phyloP scores from a whole-genome alignment of 2,888 invertebrate genomes.

The Drosophila austrosaltans region DNA sequence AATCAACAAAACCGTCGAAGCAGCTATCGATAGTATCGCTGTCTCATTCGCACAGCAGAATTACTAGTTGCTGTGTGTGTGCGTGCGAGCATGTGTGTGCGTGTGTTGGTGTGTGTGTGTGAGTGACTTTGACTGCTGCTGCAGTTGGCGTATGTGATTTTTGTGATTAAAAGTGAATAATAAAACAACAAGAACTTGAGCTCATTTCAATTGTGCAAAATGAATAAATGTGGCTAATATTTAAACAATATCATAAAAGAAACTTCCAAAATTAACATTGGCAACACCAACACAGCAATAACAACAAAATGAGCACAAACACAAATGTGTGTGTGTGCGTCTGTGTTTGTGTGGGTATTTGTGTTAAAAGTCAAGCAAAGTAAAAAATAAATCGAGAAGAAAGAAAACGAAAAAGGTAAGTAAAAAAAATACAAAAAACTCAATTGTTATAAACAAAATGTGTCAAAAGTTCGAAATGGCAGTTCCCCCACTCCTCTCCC shows the following conservation, averaged over 20 bases:
- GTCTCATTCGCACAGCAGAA: constrained; percentile 64
- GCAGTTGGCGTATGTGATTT: constrained; percentile 64
- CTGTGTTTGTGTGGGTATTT: constrained; percentile 56
- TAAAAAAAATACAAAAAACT: constrained; percentile 33
- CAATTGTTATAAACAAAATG: constrained; percentile 60
- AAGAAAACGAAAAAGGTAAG: constrained; percentile 57
- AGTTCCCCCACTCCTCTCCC: constrained; percentile 19
- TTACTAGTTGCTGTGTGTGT: constrained; percentile 76
- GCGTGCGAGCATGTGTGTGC: constrained; percentile 46
- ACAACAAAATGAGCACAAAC: constrained; percentile 43
- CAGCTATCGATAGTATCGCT: constrained; percentile 23
- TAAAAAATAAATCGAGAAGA: constrained; percentile 26
- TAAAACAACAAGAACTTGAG: constrained; percentile 43
- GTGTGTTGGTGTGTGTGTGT: constrained; percentile 37
- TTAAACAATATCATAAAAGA: neutral
- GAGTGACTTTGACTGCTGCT: constrained; percentile 74
- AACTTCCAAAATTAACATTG: constrained; percentile 22
- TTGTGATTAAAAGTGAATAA: constrained; percentile 52
- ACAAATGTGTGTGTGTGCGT: constrained; percentile 43
- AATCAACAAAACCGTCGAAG: constrained; percentile 60
- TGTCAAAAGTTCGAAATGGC: constrained; percentile 62
- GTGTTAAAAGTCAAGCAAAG: constrained; percentile 58
- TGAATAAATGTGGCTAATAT: neutral
- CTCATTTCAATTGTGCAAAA: constrained; percentile 7
- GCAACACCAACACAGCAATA: constrained; percentile 40